phyloP scores from a whole-genome alignment of 2,888 invertebrate genomes.

The Crossocerus cetratus region DNA sequence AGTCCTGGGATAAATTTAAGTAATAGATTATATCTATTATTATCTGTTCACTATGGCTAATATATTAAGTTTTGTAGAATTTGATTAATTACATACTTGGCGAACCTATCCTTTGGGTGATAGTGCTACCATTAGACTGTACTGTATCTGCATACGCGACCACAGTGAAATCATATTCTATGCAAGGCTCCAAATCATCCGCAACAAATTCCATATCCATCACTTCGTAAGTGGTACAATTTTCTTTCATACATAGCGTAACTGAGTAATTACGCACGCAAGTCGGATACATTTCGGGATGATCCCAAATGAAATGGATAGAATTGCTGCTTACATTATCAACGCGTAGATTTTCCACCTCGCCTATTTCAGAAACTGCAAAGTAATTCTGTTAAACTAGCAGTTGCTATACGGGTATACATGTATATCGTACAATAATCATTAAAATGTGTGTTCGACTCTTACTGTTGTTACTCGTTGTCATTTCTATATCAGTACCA shows the following conservation, averaged over 20 bases:
- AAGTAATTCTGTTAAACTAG: neutral
- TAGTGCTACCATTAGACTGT: constrained; percentile 34
- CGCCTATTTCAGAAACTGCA: constrained; percentile 39
- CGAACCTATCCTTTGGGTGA: constrained; percentile 55
- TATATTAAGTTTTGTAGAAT: neutral
- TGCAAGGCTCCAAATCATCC: constrained; percentile 35
- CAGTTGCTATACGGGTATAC: neutral
- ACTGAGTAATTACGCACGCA: constrained; percentile 42
- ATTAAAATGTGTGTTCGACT: constrained; percentile 7
- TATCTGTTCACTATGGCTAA: neutral
- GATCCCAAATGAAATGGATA: constrained; percentile 40
- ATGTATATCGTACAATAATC: neutral
- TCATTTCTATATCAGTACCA: constrained; percentile 9
- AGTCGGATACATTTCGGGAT: constrained; percentile 25
- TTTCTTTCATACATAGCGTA: constrained; percentile 15
- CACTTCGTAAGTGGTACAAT: constrained; percentile 15
- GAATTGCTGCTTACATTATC: neutral
- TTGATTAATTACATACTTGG: constrained; percentile 50
- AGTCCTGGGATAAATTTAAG: constrained; percentile 49
- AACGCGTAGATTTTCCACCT: constrained; percentile 26
- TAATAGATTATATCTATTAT: neutral
- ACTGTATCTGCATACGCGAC: constrained; percentile 15
- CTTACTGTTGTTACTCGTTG: constrained; percentile 44
- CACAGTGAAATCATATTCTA: constrained; percentile 39
- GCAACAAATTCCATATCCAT: constrained; percentile 14